Conservation (phyloP, 2,113 vertebrate species). For the Albula goreensis region DNA sequence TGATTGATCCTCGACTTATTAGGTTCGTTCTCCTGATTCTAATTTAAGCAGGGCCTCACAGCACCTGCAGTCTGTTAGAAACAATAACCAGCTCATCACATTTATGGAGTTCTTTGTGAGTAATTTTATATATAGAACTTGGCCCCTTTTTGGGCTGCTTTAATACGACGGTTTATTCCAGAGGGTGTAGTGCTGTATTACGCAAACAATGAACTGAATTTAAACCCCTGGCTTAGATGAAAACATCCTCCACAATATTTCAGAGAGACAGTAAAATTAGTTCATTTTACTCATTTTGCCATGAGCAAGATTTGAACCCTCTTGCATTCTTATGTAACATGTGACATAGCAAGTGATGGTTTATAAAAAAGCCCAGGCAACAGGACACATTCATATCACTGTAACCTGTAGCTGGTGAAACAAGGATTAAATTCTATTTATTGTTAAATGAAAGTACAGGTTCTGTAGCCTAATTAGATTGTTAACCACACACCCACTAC, state of each 20-base stretch:
- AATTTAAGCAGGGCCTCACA: background rate
- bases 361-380: no score
- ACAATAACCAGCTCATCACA: background rate
- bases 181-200: background rate
- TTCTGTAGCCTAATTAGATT: no score
- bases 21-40: background rate
- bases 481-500: no score
- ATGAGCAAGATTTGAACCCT: background rate
- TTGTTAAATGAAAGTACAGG: no score
- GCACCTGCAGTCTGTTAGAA: background rate
- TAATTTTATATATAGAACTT: background rate
- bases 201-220: background rate
- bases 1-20: constrained; percentile 5
- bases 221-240: background rate
- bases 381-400: no score
- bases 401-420: no score
- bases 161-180: background rate
- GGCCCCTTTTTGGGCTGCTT: background rate
- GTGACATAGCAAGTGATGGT: no score
- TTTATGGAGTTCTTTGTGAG: background rate
- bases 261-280: constrained; percentile 8
- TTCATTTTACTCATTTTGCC: background rate
- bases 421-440: no score
- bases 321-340: background rate
- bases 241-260: background rate